phyloP scores from a whole-genome alignment of 2,113 vertebrate genomes.

The Prunella himalayana region DNA sequence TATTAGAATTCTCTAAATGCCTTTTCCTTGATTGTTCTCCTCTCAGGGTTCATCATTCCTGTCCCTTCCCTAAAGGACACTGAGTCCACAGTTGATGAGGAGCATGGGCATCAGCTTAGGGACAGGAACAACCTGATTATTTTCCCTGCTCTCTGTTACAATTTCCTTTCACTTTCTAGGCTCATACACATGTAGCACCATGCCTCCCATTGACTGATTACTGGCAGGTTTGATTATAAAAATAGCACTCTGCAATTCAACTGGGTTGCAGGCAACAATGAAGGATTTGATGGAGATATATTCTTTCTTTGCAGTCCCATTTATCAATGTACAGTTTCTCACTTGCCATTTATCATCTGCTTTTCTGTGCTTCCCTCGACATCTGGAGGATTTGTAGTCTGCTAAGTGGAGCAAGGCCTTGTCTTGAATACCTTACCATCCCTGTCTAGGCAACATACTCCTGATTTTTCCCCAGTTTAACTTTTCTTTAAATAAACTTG shows the following conservation, averaged over 20 bases:
- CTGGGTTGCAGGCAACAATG: conserved; percentile 36
- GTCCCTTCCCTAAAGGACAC: background rate
- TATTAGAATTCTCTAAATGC: background rate
- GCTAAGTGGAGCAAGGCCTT: conserved; percentile 56
- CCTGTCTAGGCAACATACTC: background rate
- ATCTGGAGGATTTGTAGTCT: conserved; percentile 63
- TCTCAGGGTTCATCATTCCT: background rate
- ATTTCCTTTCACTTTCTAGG: conserved; percentile 22
- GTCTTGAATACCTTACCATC: conserved; percentile 52
- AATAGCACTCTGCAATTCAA: conserved; percentile 58
- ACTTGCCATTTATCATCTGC: conserved; percentile 62
- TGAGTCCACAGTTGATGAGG: background rate
- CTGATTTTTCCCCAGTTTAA: conserved; percentile 43
- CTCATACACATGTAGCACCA: conserved; percentile 24
- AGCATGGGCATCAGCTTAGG: background rate
- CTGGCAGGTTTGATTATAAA: conserved; percentile 58
- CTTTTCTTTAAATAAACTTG: conserved; percentile 69
- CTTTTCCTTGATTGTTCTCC: background rate
- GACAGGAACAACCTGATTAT: background rate
- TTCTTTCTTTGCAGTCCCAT: conserved; percentile 45
- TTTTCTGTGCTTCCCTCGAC: conserved; percentile 58
- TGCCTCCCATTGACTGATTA: conserved; percentile 24
- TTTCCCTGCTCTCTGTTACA: background rate
- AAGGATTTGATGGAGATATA: conserved; percentile 49
- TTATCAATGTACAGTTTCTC: conserved; percentile 60